A percentile compares a stretch with the other conserved stretches of the same genome.
These are phyloP conservation scores for Grapholita molesta DNA, from an alignment of 1,140 invertebrate genomes.

Conservation along the genomic window DNA sequence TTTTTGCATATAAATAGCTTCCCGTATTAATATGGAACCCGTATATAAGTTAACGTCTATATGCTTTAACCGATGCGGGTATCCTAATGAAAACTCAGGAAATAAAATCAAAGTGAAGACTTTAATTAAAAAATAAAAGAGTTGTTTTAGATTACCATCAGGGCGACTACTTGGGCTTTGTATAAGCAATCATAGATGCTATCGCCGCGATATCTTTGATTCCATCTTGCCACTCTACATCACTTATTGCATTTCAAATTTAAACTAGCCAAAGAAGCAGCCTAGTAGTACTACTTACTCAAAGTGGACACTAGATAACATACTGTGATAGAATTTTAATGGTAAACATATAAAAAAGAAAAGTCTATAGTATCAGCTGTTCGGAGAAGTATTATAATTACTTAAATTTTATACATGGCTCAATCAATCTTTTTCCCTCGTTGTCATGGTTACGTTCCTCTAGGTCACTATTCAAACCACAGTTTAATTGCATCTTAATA, in stretches of 20 bases:
- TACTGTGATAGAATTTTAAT: too few species aligned
- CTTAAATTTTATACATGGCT: too few species aligned
- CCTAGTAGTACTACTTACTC: too few species aligned
- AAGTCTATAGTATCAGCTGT: too few species aligned
- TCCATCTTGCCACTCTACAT: not conserved
- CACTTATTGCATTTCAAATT: not conserved
- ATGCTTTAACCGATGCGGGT: not conserved
- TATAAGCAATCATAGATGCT: not conserved
- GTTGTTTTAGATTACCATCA: not conserved
- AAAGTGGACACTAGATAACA: too few species aligned
- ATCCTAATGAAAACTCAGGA: not conserved
- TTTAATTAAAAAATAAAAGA: not conserved
- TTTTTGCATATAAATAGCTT: not conserved
- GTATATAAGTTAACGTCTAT: not conserved
- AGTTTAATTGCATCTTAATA: too few species aligned
- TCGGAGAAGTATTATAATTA: too few species aligned
- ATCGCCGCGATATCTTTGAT: not conserved
- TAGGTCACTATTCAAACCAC: too few species aligned
- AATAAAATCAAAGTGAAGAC: not conserved
- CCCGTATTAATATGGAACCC: not conserved
- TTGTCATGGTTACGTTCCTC: too few species aligned
- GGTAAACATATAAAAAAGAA: too few species aligned
- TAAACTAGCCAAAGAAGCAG: not conserved
- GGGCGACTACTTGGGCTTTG: not conserved
- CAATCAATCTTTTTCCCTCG: too few species aligned